phyloP scores from a whole-genome alignment of 2,888 invertebrate species.

The Lasioglossum leucozonium region DNA sequence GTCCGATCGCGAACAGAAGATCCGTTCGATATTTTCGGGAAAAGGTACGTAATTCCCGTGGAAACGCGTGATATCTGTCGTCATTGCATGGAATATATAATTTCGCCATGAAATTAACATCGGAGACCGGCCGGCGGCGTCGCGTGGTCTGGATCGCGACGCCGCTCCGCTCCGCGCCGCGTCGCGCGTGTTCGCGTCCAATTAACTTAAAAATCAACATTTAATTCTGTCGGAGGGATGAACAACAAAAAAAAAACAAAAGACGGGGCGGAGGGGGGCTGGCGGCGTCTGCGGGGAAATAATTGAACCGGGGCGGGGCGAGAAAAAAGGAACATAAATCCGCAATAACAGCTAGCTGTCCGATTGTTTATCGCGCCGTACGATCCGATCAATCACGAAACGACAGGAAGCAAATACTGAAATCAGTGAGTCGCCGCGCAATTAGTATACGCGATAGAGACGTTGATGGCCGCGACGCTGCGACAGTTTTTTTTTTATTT shows the following conservation, averaged over 20 bases:
- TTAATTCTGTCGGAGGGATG: not conserved
- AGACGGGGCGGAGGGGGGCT: not conserved
- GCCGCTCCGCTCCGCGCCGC: slow-evolving; percentile 36
- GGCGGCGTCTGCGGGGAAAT: not conserved
- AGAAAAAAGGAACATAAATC: not conserved
- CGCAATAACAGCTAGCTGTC: slow-evolving; percentile 22
- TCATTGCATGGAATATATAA: not conserved
- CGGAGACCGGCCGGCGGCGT: not conserved
- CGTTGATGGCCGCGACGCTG: slow-evolving; percentile 48
- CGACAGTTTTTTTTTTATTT: slow-evolving; percentile 46
- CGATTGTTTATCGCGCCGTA: slow-evolving; percentile 29
- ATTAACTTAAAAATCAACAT: slow-evolving; percentile 26
- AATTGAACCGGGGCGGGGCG: not conserved
- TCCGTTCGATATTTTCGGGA: not conserved
- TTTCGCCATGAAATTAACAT: not conserved
- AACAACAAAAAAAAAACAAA: not conserved
- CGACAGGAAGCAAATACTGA: slow-evolving; percentile 28
- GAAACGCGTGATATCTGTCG: not conserved
- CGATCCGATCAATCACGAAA: slow-evolving; percentile 44
- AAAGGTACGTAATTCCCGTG: not conserved
- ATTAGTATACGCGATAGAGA: slow-evolving; percentile 60
- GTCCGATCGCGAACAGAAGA: not conserved
- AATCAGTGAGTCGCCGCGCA: slow-evolving; percentile 35
- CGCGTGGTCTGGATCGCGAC: slow-evolving; percentile 18
- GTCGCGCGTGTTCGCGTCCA: slow-evolving; percentile 16